Evolutionary conservation across 30 jellyfish, hydroid and myxozoan species (phyloP), one percentile per base, ranked within the genome.

Genomic region (Aurelia sp.): DNA sequence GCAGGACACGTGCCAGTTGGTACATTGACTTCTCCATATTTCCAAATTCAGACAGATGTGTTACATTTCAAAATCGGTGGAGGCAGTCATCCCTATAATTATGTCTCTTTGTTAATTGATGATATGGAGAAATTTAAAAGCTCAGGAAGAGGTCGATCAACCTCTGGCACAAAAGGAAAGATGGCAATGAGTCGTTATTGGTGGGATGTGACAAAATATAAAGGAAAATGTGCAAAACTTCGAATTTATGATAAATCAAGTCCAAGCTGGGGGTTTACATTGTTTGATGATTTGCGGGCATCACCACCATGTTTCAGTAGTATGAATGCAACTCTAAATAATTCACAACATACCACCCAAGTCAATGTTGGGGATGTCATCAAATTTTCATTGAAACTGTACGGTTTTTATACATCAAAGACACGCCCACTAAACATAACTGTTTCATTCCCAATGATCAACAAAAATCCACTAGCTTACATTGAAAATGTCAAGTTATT

Each of bases 1-100:
- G 75, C 75, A 18, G 76, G 57, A 4, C 30, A 50, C 4, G 67
- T 60, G 11, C 11, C 82, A 1, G 60, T 71, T 2, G 92, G 92
- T 35, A 70, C 86, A 22, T 51, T 82, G 16, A 82, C 78, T 2
- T 82, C 92, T 20, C 92, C 92, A 10, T 23, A n/a, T 23, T 82
- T 82, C 64, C 92, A 68, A 61, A 82, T 82, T 19, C 68, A 65
- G 11, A 50, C 84, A n/a, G 70, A 66, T 37, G 22, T 23, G 58
- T 76, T 81, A 7, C 84, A 81, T 30, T 81, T 81, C 62, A 19
- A n/a, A 18, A 47, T 81, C 17, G 91, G 91, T 66, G 91, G 91
- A n/a, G 91, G 91, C 7, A 50, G 69, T 5, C 44, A 22, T 13
- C 91, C 91, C 4, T 7, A 48, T 7, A 70, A 67, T 65, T 81